Evolutionary conservation across 35 echinoderm and acorn worm genomes (phyloP), one percentile per base, ranked within the genome.

Genomic region (Chiridota heheva): DNA sequence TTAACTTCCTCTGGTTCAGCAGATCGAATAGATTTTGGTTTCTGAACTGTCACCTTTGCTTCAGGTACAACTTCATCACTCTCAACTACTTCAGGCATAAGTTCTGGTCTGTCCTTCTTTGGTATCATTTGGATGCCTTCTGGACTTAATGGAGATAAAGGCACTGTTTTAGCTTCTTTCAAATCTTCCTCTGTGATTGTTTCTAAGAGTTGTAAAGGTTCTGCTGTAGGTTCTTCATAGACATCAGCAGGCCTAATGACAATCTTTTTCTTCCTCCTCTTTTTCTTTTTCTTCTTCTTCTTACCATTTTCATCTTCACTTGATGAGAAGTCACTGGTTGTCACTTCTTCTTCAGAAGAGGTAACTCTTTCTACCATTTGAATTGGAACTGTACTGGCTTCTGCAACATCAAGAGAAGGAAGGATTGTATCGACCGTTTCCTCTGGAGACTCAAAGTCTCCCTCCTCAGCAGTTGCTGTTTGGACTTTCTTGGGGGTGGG

Each of bases 291-390:
- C 53, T 20, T 78, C 34, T 78, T 78, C 75, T 78, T 78, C 31
- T 78, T 49, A 58, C 75, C 75, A 60, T 29, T 60, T 62, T 78
- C 75, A 78, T 78, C 75, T 61, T 78, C 75, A 61, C 75, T 78
- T 17, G 48, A 13, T 10, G 48, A 53, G 10, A 13, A 10, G 10
- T 10, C 22, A 22, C 51, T 60, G n/a, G n/a, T n/a, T n/a, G n/a
- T n/a, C n/a, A n/a, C n/a, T n/a, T n/a, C n/a, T 78, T 78, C 75
- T 62, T 78, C 75, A 24, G 75, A 78, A 20, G 75, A 78, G 18
- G 79, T 67, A 74, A 80, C 69, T 44, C 72, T 88, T 31, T 46
- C 76, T 31, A 81, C 66, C 28, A 48, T 41, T 63, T 49, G 82
- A 36, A 36, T 63, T n/a, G 39, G 70, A 34, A 86, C 84, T 22